Conservation (phyloP, 2,797 vertebrate genomes). For the Tragopan temminckii region DNA sequence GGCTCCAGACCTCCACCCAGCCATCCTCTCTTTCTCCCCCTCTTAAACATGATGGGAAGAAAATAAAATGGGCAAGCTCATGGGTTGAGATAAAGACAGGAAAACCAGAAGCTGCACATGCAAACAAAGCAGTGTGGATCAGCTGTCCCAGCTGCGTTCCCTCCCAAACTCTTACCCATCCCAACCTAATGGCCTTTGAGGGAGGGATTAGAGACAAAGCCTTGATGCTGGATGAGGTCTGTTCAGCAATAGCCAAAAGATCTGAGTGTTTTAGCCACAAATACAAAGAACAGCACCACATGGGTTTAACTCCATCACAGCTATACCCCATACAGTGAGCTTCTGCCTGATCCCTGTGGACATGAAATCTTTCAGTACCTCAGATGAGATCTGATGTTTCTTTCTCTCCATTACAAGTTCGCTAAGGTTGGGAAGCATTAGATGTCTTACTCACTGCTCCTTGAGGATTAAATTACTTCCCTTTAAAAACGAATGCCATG, state of each 20-base stretch:
- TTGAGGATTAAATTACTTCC: not conserved
- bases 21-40: not conserved
- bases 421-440: not conserved
- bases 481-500: not conserved
- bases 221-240: not conserved
- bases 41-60: not conserved
- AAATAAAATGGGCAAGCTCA: not conserved
- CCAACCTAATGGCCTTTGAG: not conserved
- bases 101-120: not conserved
- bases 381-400: not conserved
- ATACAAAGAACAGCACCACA: not conserved
- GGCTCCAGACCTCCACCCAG: not conserved
- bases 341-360: not conserved
- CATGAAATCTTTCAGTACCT: fast-evolving
- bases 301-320: not conserved
- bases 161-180: not conserved
- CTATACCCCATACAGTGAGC: not conserved
- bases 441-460: not conserved
- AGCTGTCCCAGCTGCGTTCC: not conserved
- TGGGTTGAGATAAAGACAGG: not conserved
- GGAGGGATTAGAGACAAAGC: not conserved
- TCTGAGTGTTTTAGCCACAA: not conserved
- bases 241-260: not conserved
- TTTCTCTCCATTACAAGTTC: not conserved
- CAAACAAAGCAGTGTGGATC: not conserved